These are phyloP conservation scores for Acanthurus lineatus DNA, from an alignment of 2,797 vertebrate species.

Conservation along the genomic window DNA sequence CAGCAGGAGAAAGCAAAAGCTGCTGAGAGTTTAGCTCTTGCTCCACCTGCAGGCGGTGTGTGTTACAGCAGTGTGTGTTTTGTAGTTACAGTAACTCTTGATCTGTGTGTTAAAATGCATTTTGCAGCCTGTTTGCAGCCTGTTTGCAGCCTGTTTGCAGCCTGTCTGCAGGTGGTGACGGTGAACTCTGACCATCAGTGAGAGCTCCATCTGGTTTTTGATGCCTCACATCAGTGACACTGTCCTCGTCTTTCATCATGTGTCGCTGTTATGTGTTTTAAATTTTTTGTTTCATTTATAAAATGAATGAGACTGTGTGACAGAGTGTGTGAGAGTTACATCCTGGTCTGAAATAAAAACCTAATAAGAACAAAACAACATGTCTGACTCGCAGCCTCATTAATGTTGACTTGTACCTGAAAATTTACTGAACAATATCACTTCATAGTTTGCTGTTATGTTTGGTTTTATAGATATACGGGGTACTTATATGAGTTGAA, in stretches of 20 bases:
- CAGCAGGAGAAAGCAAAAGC: background rate
- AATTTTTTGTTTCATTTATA: constrained; percentile 7
- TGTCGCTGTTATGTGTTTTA: background rate
- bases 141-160: background rate
- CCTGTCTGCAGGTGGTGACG: background rate
- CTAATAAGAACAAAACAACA: background rate
- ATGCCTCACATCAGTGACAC: constrained; percentile 3
- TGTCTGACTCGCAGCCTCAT: background rate
- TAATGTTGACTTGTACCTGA: background rate
- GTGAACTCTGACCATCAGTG: too few species aligned
- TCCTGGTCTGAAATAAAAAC: constrained; percentile 29
- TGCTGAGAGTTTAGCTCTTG: background rate
- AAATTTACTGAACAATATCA: too few species aligned
- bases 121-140: too few species aligned
- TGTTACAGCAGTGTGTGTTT: background rate
- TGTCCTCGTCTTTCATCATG: background rate
- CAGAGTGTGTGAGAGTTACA: constrained; percentile 2
- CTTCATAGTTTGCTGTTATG: too few species aligned
- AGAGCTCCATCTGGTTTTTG: background rate
- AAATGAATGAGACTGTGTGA: background rate
- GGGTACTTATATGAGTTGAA: too few species aligned
- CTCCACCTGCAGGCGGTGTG: background rate
- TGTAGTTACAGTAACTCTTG: too few species aligned
- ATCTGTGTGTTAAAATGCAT: too few species aligned
- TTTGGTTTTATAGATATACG: too few species aligned